A percentile compares a stretch with the other conserved stretches of the same genome.
phyloP scores from a whole-genome alignment of 1,140 invertebrate species.

The Apis florea region DNA sequence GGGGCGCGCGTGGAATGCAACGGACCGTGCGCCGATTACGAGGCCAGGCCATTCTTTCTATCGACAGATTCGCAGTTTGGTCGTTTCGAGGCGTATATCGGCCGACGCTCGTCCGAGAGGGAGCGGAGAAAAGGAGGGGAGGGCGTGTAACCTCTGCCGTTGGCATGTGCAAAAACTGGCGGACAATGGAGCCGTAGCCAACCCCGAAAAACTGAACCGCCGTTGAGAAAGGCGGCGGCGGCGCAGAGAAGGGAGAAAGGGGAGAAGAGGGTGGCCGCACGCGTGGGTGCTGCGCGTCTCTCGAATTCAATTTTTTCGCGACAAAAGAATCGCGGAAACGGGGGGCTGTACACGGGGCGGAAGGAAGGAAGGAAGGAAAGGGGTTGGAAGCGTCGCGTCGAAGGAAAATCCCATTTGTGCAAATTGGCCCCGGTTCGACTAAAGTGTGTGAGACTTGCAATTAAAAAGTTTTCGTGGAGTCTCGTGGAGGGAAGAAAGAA shows the following conservation, averaged over 20 bases:
- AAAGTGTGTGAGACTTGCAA: conserved; percentile 74
- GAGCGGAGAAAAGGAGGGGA: not conserved
- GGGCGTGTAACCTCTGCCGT: conserved; percentile 27
- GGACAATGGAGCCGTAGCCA: conserved; percentile 48
- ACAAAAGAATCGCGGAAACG: conserved; percentile 62
- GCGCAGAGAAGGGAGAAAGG: too few species aligned
- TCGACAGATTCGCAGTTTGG: conserved; percentile 14
- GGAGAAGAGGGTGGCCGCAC: not conserved
- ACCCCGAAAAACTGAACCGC: conserved; percentile 44
- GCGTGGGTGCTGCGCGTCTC: conserved; percentile 26
- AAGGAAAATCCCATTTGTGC: conserved; percentile 76
- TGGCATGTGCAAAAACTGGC: conserved; percentile 37
- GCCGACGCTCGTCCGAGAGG: not conserved
- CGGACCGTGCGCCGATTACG: conserved; percentile 9
- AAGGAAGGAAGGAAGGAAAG: conserved; percentile 4
- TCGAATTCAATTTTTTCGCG: conserved; percentile 64
- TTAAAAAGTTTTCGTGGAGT: conserved; percentile 80
- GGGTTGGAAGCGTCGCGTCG: conserved; percentile 60
- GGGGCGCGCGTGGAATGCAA: not conserved
- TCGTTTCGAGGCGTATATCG: not conserved
- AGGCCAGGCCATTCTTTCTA: not conserved
- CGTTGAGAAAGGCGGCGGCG: conserved; percentile 24
- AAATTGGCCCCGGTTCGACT: conserved; percentile 74
- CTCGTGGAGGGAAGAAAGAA: too few species aligned
- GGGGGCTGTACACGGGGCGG: conserved; percentile 27